Conservation (phyloP, 1,140 invertebrate genomes). For the honey bee (Apis mellifera) region DNA sequence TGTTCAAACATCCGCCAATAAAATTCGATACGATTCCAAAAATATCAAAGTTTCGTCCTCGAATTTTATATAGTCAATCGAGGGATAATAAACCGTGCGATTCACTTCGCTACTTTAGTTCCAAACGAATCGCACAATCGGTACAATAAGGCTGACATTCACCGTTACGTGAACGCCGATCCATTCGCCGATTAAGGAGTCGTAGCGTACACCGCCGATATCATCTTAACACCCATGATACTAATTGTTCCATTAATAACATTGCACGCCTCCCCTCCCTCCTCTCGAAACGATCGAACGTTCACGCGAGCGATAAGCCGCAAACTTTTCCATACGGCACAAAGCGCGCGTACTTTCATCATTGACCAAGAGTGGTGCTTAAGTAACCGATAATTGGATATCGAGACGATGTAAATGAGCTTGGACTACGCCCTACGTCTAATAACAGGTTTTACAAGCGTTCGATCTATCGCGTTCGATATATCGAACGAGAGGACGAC, state of each 20-base stretch:
- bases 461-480: slow-evolving; percentile 19
- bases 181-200: slow-evolving; percentile 29
- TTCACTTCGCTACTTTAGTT: background rate
- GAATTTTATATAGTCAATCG: too few species aligned
- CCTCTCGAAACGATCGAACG: too few species aligned
- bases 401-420: slow-evolving; percentile 49
- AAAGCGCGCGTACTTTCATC: slow-evolving; percentile 16
- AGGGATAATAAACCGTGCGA: background rate
- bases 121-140: background rate
- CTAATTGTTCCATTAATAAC: slow-evolving; percentile 54
- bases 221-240: slow-evolving; percentile 38
- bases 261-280: background rate
- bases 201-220: slow-evolving; percentile 38
- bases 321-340: background rate
- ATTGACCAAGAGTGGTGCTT: background rate
- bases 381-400: slow-evolving; percentile 51
- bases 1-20: too few species aligned
- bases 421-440: background rate
- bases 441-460: slow-evolving; percentile 37
- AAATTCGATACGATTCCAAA: too few species aligned
- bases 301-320: too few species aligned
- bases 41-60: too few species aligned
- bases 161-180: background rate
- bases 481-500: background rate
- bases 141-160: slow-evolving; percentile 45